Conservation (phyloP, 2,113 vertebrate genomes). For the Pelmatolapia mariae region DNA sequence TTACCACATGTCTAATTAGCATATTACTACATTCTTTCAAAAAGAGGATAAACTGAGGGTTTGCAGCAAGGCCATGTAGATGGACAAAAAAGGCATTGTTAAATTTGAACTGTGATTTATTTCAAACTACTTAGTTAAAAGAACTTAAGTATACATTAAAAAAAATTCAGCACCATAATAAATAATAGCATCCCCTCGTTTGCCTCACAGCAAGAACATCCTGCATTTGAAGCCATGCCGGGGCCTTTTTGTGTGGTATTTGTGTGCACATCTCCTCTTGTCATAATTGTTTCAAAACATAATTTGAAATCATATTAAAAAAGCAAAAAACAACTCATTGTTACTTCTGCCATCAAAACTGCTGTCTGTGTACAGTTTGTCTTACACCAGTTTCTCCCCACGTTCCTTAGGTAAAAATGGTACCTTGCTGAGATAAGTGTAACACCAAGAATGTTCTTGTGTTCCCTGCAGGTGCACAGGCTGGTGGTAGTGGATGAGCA, state of each 20-base stretch:
- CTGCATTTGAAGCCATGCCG: background rate
- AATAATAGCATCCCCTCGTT: background rate
- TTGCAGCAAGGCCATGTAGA: background rate
- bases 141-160: background rate
- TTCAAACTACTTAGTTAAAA: background rate
- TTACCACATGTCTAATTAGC: background rate
- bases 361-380: background rate
- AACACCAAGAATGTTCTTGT: background rate
- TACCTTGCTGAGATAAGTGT: background rate
- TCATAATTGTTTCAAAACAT: background rate
- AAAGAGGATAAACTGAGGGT: background rate
- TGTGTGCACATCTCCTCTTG: background rate
- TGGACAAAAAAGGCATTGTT: background rate
- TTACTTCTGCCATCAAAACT: background rate
- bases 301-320: background rate
- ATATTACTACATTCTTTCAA: background rate
- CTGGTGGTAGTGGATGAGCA: constrained; percentile 92
- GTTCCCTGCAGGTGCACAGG: constrained; percentile 83
- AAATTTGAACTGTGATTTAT: background rate
- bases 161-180: background rate
- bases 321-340: background rate
- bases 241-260: background rate
- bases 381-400: background rate
- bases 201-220: background rate
- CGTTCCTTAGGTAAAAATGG: background rate